Conservation (phyloP, 2,888 invertebrate genomes). For the Morpho helenor region DNA sequence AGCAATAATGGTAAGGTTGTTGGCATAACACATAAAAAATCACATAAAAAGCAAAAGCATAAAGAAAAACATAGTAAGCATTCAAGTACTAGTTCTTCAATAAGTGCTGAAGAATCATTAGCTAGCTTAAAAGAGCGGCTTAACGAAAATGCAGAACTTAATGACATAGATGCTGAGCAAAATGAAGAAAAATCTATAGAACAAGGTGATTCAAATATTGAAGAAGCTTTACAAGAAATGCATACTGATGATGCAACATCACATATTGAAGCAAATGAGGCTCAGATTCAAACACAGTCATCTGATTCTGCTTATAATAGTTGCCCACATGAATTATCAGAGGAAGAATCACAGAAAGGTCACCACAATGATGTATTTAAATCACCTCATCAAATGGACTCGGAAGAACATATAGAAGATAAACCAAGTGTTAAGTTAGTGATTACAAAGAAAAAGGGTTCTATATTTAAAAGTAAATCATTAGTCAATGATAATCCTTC, state of each 20-base stretch:
- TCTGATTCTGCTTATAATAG: slow-evolving; percentile 69
- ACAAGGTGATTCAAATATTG: slow-evolving; percentile 23
- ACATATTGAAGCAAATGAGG: slow-evolving; percentile 44
- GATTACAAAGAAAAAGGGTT: slow-evolving; percentile 91
- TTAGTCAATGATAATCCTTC: slow-evolving; percentile 81
- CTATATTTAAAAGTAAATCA: slow-evolving; percentile 92
- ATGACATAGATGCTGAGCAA: slow-evolving; percentile 24
- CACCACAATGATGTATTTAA: slow-evolving; percentile 69
- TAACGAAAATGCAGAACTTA: slow-evolving; percentile 13
- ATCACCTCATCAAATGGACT: slow-evolving; percentile 57
- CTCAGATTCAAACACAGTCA: slow-evolving; percentile 53
- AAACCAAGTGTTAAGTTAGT: slow-evolving; percentile 83
- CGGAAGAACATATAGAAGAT: slow-evolving; percentile 63
- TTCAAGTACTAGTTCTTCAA: slow-evolving; percentile 46
- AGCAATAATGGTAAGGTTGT: slow-evolving; percentile 43
- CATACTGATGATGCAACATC: slow-evolving; percentile 28
- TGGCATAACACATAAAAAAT: slow-evolving; percentile 41
- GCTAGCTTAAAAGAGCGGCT: slow-evolving; percentile 26
- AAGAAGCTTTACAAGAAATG: slow-evolving; percentile 32
- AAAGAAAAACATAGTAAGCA: slow-evolving; percentile 46
- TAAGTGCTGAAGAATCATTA: slow-evolving; percentile 28
- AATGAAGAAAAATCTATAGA: slow-evolving; percentile 13
- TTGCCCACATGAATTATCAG: slow-evolving; percentile 67
- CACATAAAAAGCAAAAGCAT: slow-evolving; percentile 56
- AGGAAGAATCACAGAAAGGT: slow-evolving; percentile 59